Evolutionary conservation across 2,113 vertebrate species (phyloP).

Genomic region (Tricholaema leucomelas): DNA sequence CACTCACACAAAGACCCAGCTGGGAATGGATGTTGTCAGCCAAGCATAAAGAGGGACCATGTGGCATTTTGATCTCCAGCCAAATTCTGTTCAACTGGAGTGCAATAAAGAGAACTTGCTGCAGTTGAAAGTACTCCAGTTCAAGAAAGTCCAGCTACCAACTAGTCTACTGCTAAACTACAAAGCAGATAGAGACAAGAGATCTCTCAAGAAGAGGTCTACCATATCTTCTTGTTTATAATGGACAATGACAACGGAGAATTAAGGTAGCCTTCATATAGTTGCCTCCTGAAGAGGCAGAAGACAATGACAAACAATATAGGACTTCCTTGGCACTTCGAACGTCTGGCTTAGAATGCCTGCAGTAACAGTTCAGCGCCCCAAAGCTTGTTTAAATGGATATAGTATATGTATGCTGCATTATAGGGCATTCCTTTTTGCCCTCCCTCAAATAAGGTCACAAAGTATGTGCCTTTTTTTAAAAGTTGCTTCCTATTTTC

Average conservation of each 20-base stretch:
- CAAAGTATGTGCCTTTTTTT: background rate
- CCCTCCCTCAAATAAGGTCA: background rate
- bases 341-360: background rate
- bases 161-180: background rate
- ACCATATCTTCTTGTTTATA: background rate
- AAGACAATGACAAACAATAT: background rate
- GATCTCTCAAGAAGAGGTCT: background rate
- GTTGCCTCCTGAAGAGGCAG: background rate
- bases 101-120: background rate
- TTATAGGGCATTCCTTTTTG: background rate
- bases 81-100: slow-evolving; percentile 30
- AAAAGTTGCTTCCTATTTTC: background rate
- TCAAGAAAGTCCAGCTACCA: background rate
- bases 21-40: slow-evolving; percentile 50
- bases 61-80: slow-evolving; percentile 47
- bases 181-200: background rate
- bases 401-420: background rate
- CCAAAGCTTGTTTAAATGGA: background rate
- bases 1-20: slow-evolving; percentile 47
- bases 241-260: background rate
- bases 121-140: background rate
- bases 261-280: background rate
- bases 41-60: slow-evolving; percentile 46
- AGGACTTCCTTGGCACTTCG: background rate
- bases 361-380: background rate